Conservation (phyloP, 92 coral and sea anemone genomes). For the Chrysogorgia sp. region DNA sequence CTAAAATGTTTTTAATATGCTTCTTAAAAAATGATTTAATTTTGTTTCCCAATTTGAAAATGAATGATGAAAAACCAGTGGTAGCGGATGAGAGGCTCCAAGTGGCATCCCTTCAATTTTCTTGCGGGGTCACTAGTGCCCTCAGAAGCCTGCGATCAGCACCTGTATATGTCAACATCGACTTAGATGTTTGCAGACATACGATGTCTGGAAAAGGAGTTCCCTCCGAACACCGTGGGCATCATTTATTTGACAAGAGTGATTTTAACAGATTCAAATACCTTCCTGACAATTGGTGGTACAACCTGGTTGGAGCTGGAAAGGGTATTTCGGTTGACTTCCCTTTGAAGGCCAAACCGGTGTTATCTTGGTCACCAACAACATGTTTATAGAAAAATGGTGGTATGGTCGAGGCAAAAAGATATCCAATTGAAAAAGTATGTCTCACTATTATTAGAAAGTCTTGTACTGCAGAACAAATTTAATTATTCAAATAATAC, state of each 20-base stretch:
- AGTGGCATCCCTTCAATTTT: conserved; percentile 60
- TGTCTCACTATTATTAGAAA: conserved; percentile 43
- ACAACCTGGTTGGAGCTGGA: conserved; percentile 58
- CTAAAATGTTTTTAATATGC: neutral
- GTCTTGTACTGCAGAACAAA: conserved; percentile 48
- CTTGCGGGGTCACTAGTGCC: conserved; percentile 43
- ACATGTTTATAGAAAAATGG: conserved; percentile 17
- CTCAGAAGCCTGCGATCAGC: conserved; percentile 51
- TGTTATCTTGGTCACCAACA: conserved; percentile 50
- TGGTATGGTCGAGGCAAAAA: conserved; percentile 30
- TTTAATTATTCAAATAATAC: conserved; percentile 16
- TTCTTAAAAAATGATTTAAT: too few relatives aligned
- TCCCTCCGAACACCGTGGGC: conserved; percentile 57
- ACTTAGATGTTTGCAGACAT: conserved; percentile 60
- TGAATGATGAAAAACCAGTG: conserved; percentile 12
- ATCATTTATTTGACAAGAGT: conserved; percentile 30
- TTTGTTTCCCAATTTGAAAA: too few relatives aligned
- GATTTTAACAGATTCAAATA: conserved; percentile 43
- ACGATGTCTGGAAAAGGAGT: conserved; percentile 45
- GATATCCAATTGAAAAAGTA: conserved; percentile 58
- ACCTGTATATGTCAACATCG: conserved; percentile 51
- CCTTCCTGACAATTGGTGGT: conserved; percentile 64
- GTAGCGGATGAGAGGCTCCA: conserved; percentile 49
- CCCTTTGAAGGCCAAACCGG: conserved; percentile 50
- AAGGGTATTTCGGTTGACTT: conserved; percentile 63